A percentile compares a stretch with the other conserved stretches of the same genome.
Evolutionary conservation across 2,113 vertebrate species (phyloP).

Genomic region (Potamarius usumacintae): DNA sequence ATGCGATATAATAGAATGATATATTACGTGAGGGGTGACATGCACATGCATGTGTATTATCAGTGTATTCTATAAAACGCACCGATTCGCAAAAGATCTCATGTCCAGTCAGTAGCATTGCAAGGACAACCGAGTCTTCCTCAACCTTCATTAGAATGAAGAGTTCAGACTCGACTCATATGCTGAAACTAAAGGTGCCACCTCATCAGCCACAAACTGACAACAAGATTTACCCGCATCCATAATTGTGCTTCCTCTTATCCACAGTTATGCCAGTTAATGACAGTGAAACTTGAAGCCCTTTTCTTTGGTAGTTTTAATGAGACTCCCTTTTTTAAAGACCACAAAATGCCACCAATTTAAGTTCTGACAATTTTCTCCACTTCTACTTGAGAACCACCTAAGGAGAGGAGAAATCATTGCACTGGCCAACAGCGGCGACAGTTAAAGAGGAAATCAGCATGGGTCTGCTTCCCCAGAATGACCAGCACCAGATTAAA

Average conservation of each 20-base stretch:
- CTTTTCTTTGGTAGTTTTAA: conserved; percentile 86
- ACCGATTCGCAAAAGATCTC: neutral
- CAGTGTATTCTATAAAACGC: neutral
- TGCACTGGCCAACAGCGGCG: conserved; percentile 85
- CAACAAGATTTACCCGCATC: conserved; percentile 94
- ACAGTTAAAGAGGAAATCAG: conserved; percentile 92
- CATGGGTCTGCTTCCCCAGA: conserved; percentile 83
- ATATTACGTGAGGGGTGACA: neutral
- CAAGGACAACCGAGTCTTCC: neutral
- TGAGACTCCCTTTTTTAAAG: conserved; percentile 89
- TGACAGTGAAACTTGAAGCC: conserved; percentile 88
- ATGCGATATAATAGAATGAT: neutral
- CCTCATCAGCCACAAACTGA: conserved; percentile 95
- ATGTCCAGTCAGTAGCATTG: neutral
- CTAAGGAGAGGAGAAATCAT: conserved; percentile 82
- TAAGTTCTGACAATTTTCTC: conserved; percentile 95
- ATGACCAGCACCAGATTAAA: conserved; percentile 87
- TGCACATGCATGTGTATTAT: neutral
- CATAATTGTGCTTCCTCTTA: conserved; percentile 95
- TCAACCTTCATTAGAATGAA: conserved; percentile 41
- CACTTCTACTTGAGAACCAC: conserved; percentile 88
- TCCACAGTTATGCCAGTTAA: conserved; percentile 89
- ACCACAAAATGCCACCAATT: conserved; percentile 96
- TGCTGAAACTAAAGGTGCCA: conserved; percentile 80
- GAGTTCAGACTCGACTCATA: conserved; percentile 61